phyloP scores from a whole-genome alignment of 2,113 vertebrate genomes.

The Origma solitaria region DNA sequence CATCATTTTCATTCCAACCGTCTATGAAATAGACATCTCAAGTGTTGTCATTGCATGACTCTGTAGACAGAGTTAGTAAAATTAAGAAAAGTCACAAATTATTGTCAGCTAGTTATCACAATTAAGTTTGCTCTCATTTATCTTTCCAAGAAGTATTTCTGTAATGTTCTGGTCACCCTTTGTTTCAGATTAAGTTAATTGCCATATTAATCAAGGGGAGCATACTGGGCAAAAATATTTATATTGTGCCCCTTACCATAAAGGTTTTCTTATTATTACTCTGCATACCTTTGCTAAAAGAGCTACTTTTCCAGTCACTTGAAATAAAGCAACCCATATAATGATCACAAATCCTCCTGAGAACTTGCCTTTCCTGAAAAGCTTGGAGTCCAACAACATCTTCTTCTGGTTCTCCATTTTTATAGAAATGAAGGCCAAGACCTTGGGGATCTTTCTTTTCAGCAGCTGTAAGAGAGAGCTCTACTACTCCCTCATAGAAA shows the following conservation, averaged over 20 bases:
- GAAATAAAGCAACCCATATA: neutral
- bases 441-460: constrained; percentile 94
- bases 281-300: neutral
- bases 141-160: neutral
- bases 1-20: neutral
- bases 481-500: constrained; percentile 95
- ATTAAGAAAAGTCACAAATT: neutral
- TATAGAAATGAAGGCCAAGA: constrained; percentile 95
- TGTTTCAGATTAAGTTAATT: neutral
- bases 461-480: constrained; percentile 91
- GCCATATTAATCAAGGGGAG: neutral
- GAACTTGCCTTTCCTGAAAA: constrained; percentile 88
- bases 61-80: neutral
- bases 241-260: neutral
- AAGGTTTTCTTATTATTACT: neutral
- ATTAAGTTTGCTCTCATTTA: neutral
- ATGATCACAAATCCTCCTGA: neutral
- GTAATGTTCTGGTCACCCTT: neutral
- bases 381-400: constrained; percentile 87
- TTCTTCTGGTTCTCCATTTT: constrained; percentile 96
- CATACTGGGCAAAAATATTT: neutral
- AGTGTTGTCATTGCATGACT: neutral
- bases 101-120: neutral
- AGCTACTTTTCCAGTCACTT: neutral
- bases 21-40: neutral